phyloP scores from a whole-genome alignment of 2,888 invertebrate species.

The Nemoura dubitans region DNA sequence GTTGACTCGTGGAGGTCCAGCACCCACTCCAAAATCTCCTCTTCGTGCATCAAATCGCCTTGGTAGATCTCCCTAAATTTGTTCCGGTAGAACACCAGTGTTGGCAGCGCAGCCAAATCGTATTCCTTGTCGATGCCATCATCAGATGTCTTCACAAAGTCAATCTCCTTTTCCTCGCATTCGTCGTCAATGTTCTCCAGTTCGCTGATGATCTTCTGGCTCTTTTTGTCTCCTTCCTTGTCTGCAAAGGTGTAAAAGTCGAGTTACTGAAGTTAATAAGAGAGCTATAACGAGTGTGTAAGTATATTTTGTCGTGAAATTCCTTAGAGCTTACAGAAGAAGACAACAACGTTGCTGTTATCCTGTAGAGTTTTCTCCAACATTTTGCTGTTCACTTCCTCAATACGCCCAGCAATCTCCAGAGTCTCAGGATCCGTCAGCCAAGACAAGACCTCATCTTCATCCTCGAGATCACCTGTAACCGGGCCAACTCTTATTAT shows the following conservation, averaged over 20 bases:
- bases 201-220: constrained; percentile 87
- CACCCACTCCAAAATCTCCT: constrained; percentile 90
- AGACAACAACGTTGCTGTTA: constrained; percentile 89
- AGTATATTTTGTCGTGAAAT: too few relatives aligned
- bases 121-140: constrained; percentile 88
- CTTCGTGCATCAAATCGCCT: constrained; percentile 88
- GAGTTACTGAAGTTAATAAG: too few relatives aligned
- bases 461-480: constrained; percentile 85
- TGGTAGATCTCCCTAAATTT: constrained; percentile 88
- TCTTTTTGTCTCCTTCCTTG: constrained; percentile 88
- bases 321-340: constrained; percentile 86
- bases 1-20: constrained; percentile 82
- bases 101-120: constrained; percentile 81
- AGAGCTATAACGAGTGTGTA: too few relatives aligned
- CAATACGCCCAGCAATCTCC: constrained; percentile 91
- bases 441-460: constrained; percentile 92
- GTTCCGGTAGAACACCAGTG: constrained; percentile 86
- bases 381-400: constrained; percentile 91
- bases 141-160: constrained; percentile 92
- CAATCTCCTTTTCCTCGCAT: constrained; percentile 89
- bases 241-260: constrained; percentile 63
- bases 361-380: constrained; percentile 88
- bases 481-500: constrained; percentile 8
- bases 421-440: constrained; percentile 89
- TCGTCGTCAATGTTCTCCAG: constrained; percentile 93